Conservation (phyloP, 2,888 invertebrate genomes). For the Lottia gigantea region DNA sequence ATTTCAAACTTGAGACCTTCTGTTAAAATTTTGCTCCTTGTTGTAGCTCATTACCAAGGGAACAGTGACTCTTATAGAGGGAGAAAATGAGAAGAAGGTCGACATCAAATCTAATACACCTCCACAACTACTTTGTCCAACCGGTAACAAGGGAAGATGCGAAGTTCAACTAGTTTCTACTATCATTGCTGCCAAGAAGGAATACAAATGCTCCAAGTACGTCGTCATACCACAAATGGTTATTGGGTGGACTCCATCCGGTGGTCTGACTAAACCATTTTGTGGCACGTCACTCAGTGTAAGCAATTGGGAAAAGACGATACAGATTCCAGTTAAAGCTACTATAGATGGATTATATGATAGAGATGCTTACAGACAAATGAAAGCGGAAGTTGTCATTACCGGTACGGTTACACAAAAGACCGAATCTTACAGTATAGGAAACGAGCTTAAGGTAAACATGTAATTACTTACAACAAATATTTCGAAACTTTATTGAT, state of each 20-base stretch:
- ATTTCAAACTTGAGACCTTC: too few relatives aligned
- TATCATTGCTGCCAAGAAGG: constrained; percentile 30
- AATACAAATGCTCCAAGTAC: constrained; percentile 35
- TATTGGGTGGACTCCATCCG: constrained; percentile 19
- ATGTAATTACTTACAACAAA: too few relatives aligned
- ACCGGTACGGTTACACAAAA: constrained; percentile 19
- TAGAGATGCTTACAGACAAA: constrained; percentile 34
- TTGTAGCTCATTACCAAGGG: constrained; percentile 31
- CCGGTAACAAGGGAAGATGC: constrained; percentile 46
- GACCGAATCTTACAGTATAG: not conserved
- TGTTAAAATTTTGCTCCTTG: constrained; percentile 1
- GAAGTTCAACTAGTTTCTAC: constrained; percentile 43
- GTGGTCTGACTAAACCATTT: not conserved
- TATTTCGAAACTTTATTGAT: too few relatives aligned
- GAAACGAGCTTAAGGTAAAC: not conserved
- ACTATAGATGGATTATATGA: constrained; percentile 46
- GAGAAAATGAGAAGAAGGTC: constrained; percentile 33
- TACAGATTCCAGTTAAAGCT: constrained; percentile 43
- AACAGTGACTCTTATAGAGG: constrained; percentile 41
- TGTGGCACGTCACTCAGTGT: constrained; percentile 41
- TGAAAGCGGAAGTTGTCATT: constrained; percentile 25
- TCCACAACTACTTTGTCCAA: constrained; percentile 46
- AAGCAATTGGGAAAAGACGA: constrained; percentile 39
- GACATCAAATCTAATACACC: constrained; percentile 43
- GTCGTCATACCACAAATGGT: constrained; percentile 35